phyloP scores from a whole-genome alignment of 2,113 vertebrate species.

The Hippocampus comes region DNA sequence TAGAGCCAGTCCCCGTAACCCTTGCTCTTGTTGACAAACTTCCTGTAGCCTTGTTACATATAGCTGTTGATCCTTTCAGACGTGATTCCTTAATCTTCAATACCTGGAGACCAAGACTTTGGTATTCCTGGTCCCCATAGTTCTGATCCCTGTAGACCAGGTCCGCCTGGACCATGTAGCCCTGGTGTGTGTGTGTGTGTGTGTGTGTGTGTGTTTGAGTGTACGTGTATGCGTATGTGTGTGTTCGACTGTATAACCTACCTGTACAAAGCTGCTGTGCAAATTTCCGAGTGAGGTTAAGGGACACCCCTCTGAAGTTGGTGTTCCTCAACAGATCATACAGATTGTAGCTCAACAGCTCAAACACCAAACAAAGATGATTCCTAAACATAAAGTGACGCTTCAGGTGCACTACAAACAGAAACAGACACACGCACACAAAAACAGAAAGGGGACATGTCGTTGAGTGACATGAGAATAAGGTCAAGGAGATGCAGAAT shows the following conservation, averaged over 20 bases:
- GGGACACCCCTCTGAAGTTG: conserved; percentile 90
- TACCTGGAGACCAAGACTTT: background rate
- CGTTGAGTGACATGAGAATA: conserved; percentile 1
- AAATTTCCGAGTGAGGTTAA: conserved; percentile 92
- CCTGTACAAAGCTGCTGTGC: conserved; percentile 93
- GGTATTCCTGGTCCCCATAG: background rate
- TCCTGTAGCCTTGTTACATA: background rate
- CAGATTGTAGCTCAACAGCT: conserved; percentile 93
- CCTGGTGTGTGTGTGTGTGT: conserved; percentile 1
- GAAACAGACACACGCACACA: conserved; percentile 7
- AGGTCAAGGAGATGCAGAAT: background rate
- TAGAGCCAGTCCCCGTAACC: background rate
- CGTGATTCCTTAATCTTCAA: background rate
- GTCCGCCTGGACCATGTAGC: background rate
- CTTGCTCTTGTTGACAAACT: background rate
- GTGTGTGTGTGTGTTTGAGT: background rate
- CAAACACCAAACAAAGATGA: conserved; percentile 95
- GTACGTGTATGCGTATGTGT: background rate
- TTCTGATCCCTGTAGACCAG: background rate
- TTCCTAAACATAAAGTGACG: conserved; percentile 98
- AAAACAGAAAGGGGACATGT: conserved; percentile 21
- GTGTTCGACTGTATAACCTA: conserved; percentile 13
- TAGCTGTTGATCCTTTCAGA: background rate
- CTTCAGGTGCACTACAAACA: conserved; percentile 84
- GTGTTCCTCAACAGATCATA: conserved; percentile 93